Base-by-base conservation (phyloP, 1,140 invertebrate genomes). In the Cylas formicarius region DNA sequence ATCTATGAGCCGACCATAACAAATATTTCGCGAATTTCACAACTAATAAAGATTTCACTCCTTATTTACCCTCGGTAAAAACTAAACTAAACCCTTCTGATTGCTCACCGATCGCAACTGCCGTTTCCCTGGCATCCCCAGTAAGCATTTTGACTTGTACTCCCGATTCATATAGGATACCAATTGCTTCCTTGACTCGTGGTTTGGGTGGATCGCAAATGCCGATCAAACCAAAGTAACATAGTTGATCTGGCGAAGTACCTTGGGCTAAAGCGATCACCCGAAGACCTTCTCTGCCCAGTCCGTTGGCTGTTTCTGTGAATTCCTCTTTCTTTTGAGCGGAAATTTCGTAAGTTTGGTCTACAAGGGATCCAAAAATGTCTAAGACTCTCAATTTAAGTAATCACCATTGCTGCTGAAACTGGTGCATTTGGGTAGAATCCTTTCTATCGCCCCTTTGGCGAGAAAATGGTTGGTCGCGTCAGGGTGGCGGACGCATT, bases 141-240 rank as follows among this genome's bases (percentile, higher is more conserved):
- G 96, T 99, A 4, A 99, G 75, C 90, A 99, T 94, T 73, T 97
- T 97, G 9, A 99, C 84, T 48, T 80, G 75, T 3, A 98, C 92
- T 2, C 87, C 90, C 40, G 90, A 89, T 22, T 81, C 77, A 43
- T 83, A 75, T 1, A 99, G 72, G 32, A 81, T 81, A 32, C 82
- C 77, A 44, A 99, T 86, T 2, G 92, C 84, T 58, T 92, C 85
- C 4, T 82, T 69, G 2, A 95, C 93, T 22, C 85, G 61, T 44
- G 85, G 80, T 33, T 94, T 69, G 5, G 94, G 94, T 37, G 96
- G 95, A 76, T 99, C 96, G 53, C 92, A 88, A 52, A 99, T 95
- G 3, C 95, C 96, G 43, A 95, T 89, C 50, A 96, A 72, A 11
- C 96, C 96, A 36, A 90, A 75, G 68, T 88, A 98, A 36, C 83